These are phyloP conservation scores for Vicugna pacos DNA, from an alignment of 2,113 vertebrate genomes.

Conservation along the genomic window DNA sequence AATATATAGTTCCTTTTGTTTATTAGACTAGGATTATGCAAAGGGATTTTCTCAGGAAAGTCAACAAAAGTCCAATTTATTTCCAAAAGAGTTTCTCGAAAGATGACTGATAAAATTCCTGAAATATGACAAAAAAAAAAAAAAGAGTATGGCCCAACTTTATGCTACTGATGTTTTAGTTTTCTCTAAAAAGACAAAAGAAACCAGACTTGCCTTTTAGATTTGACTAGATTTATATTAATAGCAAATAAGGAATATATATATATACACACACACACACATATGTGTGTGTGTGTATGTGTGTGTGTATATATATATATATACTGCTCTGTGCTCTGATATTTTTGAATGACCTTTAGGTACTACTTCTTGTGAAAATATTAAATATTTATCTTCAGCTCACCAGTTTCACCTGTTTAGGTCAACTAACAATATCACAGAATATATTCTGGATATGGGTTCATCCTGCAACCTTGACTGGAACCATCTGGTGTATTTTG, in stretches of 20 bases:
- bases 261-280: not conserved
- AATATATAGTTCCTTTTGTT: not conserved
- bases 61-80: not conserved
- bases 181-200: not conserved
- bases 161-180: not conserved
- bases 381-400: constrained; percentile 52
- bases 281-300: too few relatives aligned
- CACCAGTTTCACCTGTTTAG: constrained; percentile 39
- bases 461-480: not conserved
- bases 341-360: constrained; percentile 60
- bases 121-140: not conserved
- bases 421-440: constrained; percentile 38
- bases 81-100: constrained; percentile 12
- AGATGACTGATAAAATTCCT: not conserved
- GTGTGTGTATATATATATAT: not conserved
- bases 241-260: not conserved
- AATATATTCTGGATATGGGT: not conserved
- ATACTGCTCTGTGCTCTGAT: not conserved
- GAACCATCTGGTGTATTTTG: not conserved
- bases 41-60: not conserved
- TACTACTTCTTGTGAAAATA: constrained; percentile 15
- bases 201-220: not conserved
- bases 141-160: not conserved
- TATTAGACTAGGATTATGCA: not conserved
- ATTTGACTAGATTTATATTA: not conserved